Base-by-base conservation (phyloP, 2,888 invertebrate species). In the Lingula anatina region DNA sequence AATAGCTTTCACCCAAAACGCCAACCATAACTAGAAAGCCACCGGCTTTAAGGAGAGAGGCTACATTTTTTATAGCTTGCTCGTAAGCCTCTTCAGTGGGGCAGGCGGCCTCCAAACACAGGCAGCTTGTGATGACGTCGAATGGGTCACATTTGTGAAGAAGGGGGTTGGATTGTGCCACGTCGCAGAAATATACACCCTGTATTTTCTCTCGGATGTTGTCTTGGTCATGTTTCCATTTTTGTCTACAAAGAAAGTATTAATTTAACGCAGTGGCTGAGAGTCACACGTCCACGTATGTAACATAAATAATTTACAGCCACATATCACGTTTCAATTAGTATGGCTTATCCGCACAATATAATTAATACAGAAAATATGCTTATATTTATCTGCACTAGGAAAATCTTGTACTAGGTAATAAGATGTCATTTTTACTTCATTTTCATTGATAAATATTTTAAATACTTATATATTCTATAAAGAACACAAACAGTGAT, bases 211-310 rank as follows among this genome's bases (percentile, higher is more conserved):
- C 15, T 18, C 7, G n/a, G 18, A 44, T 26, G 5, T 44, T 23
- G n/a, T 31, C 44, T 28, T 23, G 31, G 15, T 21, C 18, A 12
- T 44, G 15, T 44, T 44, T 26, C 42, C 42, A 42, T 2, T 25
- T 42, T 20, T 24, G 42, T 42, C 42, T 42, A 3, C 15, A 42
- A 41, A 38, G n/a, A n/a, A n/a, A n/a, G n/a, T 18, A 38, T 38
- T 38, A 5, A n/a, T 38, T 5, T 5, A 18, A 38, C 20, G 7
- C 15, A 18, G 38, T 18, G 5, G 20, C 15, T 38, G 15, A 20
- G 18, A 38, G n/a, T n/a, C n/a, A n/a, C n/a, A n/a, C n/a, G n/a
- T n/a, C n/a, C n/a, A n/a, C n/a, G n/a, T n/a, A n/a, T n/a, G n/a
- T n/a, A n/a, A n/a, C n/a, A n/a, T n/a, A n/a, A n/a, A n/a, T n/a